These are phyloP conservation scores for Formica selysi DNA, from an alignment of 1,140 invertebrate species.

Conservation along the genomic window DNA sequence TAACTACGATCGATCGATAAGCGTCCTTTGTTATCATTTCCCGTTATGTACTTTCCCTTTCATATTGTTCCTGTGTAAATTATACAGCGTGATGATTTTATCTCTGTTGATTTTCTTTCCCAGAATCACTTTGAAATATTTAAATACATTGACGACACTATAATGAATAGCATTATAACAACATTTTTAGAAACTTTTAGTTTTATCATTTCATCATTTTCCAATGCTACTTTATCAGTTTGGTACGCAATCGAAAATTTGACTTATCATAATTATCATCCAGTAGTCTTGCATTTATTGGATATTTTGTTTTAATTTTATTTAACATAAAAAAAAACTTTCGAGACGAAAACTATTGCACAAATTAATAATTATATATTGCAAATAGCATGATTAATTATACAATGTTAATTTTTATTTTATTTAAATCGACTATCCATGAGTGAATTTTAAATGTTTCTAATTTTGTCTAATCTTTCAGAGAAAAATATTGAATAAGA, in stretches of 20 bases:
- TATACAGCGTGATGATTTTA: not conserved
- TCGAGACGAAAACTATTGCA: not conserved
- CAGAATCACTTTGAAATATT: not conserved
- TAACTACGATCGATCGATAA: slow-evolving; percentile 12
- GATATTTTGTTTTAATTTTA: not conserved
- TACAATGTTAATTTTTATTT: slow-evolving; percentile 3
- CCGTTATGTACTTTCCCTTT: slow-evolving; percentile 3
- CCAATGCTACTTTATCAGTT: not conserved
- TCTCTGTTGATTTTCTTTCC: not conserved
- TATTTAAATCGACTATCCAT: not conserved
- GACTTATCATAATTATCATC: not conserved
- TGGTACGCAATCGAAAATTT: not conserved
- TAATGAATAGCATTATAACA: not conserved
- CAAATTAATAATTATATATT: not conserved
- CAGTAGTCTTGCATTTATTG: not conserved
- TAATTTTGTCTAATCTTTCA: not conserved
- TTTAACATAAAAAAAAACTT: not conserved
- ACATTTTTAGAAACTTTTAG: not conserved
- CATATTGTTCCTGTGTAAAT: slow-evolving; percentile 9
- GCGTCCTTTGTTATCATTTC: slow-evolving; percentile 42
- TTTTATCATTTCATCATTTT: slow-evolving; percentile 15
- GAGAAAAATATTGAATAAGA: not conserved
- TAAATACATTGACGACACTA: not conserved
- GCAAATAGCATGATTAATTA: not conserved
- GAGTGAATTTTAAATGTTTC: too few relatives aligned